These are phyloP conservation scores for Camponotus vicinus DNA, from an alignment of 1,140 invertebrate genomes.

Conservation along the genomic window DNA sequence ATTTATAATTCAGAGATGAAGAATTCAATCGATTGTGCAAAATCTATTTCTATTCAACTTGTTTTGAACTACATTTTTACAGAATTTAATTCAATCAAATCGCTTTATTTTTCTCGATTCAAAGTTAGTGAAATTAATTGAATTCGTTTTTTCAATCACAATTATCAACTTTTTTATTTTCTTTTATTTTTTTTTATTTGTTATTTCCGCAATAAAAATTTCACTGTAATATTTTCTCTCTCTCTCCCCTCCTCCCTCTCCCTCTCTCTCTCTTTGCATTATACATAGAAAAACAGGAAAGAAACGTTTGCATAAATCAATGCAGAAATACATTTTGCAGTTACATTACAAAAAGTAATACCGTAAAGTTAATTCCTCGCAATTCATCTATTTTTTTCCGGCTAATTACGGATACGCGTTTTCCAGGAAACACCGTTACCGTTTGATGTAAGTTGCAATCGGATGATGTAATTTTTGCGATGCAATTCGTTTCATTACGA, in stretches of 20 bases:
- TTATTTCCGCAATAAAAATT: not conserved
- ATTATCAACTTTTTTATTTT: not conserved
- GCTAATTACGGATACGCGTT: conserved; percentile 20
- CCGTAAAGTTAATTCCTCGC: not conserved
- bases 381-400: conserved; percentile 30
- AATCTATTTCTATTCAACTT: not conserved
- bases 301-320: not conserved
- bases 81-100: not conserved
- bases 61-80: not conserved
- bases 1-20: not conserved
- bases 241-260: too few species aligned
- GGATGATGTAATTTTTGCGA: conserved; percentile 52
- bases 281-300: too few species aligned
- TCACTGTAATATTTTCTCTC: not conserved
- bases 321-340: not conserved
- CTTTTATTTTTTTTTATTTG: not conserved
- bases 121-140: not conserved
- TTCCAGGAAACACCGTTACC: conserved; percentile 21
- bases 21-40: not conserved
- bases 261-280: too few species aligned
- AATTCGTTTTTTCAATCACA: not conserved
- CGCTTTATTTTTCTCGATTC: not conserved
- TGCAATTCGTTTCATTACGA: conserved; percentile 55
- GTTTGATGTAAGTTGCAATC: conserved; percentile 42
- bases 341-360: not conserved